Percentiles rank a stretch among this genome's conserved stretches.
These are phyloP conservation scores for Synodontis membranacea DNA, from an alignment of 2,113 vertebrate species.

Conservation along the genomic window DNA sequence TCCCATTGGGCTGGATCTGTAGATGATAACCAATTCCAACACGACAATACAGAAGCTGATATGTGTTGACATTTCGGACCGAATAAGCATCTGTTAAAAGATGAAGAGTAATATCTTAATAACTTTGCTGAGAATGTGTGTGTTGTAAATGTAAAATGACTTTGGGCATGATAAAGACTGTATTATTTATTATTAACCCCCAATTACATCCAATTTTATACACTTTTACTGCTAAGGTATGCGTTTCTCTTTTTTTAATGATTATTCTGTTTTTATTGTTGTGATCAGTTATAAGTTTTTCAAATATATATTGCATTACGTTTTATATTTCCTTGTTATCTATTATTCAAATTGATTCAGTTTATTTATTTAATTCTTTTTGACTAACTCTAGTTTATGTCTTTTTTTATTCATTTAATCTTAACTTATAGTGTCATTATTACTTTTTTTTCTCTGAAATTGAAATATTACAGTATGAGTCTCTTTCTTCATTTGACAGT, in stretches of 20 bases:
- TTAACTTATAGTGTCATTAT: neutral
- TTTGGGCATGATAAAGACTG: neutral
- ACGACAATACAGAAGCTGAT: constrained; percentile 70
- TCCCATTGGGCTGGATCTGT: constrained; percentile 65
- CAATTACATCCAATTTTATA: neutral
- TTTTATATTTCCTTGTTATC: neutral
- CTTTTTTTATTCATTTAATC: neutral
- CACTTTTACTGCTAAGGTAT: neutral
- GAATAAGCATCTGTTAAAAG: constrained; percentile 54
- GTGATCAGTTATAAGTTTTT: neutral
- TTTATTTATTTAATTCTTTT: too few relatives aligned
- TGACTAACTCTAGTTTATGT: neutral
- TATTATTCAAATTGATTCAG: too few relatives aligned
- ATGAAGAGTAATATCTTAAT: neutral
- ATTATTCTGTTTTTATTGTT: neutral
- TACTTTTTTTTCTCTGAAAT: neutral
- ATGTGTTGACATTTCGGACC: constrained; percentile 31
- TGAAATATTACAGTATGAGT: neutral
- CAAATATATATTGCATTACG: neutral
- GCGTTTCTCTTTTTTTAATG: neutral
- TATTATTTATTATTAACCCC: neutral
- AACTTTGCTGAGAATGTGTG: neutral
- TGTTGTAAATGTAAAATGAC: neutral
- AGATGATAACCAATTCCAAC: constrained; percentile 75
- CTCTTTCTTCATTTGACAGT: neutral